Evolutionary conservation across 2,797 vertebrate species (phyloP).

Genomic region (Malurus splendens): DNA sequence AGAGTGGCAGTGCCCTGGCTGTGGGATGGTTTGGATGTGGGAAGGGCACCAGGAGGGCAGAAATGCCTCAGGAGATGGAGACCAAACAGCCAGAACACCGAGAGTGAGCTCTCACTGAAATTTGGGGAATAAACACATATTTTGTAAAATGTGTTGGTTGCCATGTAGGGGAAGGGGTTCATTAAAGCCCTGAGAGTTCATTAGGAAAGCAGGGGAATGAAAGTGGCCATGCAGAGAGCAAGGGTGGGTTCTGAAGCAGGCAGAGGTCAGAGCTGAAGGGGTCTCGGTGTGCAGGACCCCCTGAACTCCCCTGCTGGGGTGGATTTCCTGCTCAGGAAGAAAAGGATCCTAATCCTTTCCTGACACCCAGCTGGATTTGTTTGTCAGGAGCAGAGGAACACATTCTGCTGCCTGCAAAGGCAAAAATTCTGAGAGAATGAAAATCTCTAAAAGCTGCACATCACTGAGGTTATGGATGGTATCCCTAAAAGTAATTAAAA

Average conservation of each 20-base stretch:
- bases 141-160: not conserved
- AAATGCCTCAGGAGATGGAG: not conserved
- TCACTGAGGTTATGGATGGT: accelerated
- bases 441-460: not conserved
- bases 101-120: not conserved
- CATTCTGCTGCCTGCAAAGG: not conserved
- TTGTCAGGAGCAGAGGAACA: not conserved
- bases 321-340: not conserved
- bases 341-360: not conserved
- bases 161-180: not conserved
- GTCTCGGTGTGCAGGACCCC: not conserved
- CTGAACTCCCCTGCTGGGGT: accelerated
- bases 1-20: not conserved
- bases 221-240: not conserved
- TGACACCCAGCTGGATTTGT: not conserved
- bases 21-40: not conserved
- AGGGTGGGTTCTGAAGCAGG: not conserved
- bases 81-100: accelerated
- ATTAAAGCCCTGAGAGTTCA: not conserved
- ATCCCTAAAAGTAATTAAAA: not conserved
- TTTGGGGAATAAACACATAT: accelerated
- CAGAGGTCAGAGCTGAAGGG: not conserved
- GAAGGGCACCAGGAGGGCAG: accelerated
- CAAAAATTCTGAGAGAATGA: not conserved
- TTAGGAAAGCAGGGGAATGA: not conserved